phyloP scores from a whole-genome alignment of 2,797 vertebrate genomes.

The Argyrosomus regius region DNA sequence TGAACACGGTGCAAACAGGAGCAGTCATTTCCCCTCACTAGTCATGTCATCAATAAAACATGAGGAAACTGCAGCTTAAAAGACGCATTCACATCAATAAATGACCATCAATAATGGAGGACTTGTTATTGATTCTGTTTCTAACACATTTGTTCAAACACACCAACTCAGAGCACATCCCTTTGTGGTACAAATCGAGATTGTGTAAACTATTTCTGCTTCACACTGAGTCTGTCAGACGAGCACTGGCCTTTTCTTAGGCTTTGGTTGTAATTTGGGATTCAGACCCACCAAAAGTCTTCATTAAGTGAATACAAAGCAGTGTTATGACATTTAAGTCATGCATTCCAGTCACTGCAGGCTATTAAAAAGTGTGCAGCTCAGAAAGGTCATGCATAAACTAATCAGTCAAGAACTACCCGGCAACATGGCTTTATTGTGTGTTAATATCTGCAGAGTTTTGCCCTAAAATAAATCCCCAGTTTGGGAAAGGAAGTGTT shows the following conservation, averaged over 20 bases:
- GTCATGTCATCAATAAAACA: conserved; percentile 67
- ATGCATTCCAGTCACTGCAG: conserved; percentile 41
- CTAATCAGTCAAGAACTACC: conserved; percentile 35
- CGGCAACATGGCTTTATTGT: conserved; percentile 3
- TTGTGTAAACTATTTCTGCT: conserved; percentile 28
- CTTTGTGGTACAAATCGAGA: conserved; percentile 27
- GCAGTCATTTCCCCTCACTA: conserved; percentile 29
- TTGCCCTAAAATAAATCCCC: too few relatives aligned
- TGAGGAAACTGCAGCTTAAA: conserved; percentile 54
- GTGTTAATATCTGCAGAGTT: conserved; percentile 13
- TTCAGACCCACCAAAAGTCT: conserved; percentile 29
- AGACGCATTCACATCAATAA: conserved; percentile 70
- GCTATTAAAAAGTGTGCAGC: conserved; percentile 45
- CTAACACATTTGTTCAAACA: conserved; percentile 53
- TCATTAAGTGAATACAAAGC: conserved; percentile 44
- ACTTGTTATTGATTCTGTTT: conserved; percentile 61
- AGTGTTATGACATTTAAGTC: conserved; percentile 65
- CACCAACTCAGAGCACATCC: conserved; percentile 4
- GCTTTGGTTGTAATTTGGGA: conserved; percentile 35
- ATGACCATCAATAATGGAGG: conserved; percentile 72
- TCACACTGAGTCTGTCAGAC: conserved; percentile 8
- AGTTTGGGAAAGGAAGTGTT: not conserved
- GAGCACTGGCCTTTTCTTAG: conserved; percentile 30
- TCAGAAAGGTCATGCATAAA: conserved; percentile 67
- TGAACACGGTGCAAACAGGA: conserved; percentile 39